These are phyloP conservation scores for Hyphantria cunea DNA, from an alignment of 1,140 invertebrate genomes.

Conservation along the genomic window DNA sequence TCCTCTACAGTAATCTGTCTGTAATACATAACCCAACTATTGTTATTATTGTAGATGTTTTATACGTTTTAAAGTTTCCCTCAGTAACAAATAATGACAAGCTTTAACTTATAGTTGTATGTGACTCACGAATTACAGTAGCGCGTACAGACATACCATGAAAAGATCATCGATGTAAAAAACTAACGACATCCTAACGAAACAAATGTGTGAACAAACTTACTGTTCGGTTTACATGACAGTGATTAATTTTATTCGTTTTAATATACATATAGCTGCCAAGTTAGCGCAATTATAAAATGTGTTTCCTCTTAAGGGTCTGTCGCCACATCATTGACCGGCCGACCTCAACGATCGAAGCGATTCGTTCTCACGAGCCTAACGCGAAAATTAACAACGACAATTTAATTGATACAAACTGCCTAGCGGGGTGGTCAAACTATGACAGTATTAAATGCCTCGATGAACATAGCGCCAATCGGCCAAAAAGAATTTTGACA, in stretches of 20 bases:
- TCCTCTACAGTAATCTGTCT: no score
- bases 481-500: background rate
- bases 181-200: no score
- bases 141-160: no score
- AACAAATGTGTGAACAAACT: no score
- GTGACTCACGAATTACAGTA: no score
- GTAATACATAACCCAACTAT: no score
- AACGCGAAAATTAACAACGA: conserved; percentile 63
- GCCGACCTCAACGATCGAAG: conserved; percentile 23
- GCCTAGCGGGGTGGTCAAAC: conserved; percentile 45
- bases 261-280: background rate
- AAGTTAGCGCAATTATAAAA: conserved; percentile 7
- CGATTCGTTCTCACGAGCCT: conserved; percentile 55
- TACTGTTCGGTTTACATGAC: no score
- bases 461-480: conserved; percentile 19
- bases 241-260: background rate
- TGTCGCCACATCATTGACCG: conserved; percentile 34
- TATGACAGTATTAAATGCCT: conserved; percentile 42
- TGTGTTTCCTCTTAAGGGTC: conserved; percentile 4
- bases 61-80: no score
- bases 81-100: no score
- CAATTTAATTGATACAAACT: conserved; percentile 73
- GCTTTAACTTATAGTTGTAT: no score
- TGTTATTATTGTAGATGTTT: no score
- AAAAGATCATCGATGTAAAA: no score